Conservation (phyloP, 2,888 invertebrate species). For the Tetropium fuscum region DNA sequence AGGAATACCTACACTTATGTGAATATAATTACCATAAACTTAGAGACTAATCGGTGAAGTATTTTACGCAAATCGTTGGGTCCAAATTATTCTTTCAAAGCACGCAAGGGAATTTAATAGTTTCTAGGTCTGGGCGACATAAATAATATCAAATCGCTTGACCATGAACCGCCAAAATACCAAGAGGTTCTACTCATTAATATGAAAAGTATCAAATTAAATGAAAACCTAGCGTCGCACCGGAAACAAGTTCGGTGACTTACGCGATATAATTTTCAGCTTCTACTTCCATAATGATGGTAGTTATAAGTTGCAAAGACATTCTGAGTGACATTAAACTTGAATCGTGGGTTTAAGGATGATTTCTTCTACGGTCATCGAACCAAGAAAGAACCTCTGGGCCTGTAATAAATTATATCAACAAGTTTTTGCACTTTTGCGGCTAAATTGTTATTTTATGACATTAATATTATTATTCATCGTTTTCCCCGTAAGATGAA, state of each 20-base stretch:
- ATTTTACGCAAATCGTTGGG: not conserved
- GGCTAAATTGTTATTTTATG: too few species aligned
- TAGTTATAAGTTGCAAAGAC: conserved; percentile 8
- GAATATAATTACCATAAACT: not conserved
- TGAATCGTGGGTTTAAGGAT: conserved; percentile 16
- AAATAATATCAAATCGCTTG: conserved; percentile 14
- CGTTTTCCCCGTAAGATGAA: too few species aligned
- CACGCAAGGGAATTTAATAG: conserved; percentile 12
- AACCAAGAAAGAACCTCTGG: conserved; percentile 32
- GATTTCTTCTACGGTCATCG: conserved; percentile 26
- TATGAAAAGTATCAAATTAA: not conserved
- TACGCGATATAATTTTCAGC: conserved; percentile 12
- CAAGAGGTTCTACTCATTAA: not conserved
- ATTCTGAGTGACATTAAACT: conserved; percentile 7
- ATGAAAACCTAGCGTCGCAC: not conserved
- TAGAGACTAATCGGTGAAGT: not conserved
- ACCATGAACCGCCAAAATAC: conserved; percentile 11
- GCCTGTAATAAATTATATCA: conserved; percentile 29
- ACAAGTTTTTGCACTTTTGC: too few species aligned
- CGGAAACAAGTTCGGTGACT: conserved; percentile 8
- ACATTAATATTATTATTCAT: too few species aligned
- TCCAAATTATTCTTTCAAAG: not conserved
- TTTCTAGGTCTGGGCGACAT: conserved; percentile 12
- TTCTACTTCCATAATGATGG: not conserved
- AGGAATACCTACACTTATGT: too few species aligned